phyloP scores from a whole-genome alignment of 2,113 vertebrate species.

The Scolopax mira region DNA sequence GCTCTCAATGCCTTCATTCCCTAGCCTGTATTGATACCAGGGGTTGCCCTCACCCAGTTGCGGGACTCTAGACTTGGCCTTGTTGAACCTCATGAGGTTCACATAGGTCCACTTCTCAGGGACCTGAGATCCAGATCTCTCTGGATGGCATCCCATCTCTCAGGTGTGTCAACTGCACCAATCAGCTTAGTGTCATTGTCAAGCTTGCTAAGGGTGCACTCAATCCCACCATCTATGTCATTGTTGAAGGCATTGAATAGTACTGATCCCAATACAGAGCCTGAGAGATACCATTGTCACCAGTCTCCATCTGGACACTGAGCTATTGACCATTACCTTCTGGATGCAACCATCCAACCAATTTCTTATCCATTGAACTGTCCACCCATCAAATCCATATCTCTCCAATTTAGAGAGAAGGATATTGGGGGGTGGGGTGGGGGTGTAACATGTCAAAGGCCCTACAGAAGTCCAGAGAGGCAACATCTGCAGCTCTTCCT shows the following conservation, averaged over 20 bases:
- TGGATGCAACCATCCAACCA: neutral
- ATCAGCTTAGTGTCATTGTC: neutral
- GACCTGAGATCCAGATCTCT: neutral
- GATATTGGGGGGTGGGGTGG: neutral
- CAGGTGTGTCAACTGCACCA: neutral
- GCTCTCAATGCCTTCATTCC: neutral
- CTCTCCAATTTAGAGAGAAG: neutral
- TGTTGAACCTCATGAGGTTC: neutral
- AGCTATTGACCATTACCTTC: neutral
- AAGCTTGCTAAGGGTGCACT: neutral
- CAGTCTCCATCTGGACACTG: neutral
- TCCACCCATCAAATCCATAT: neutral
- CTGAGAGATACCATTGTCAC: neutral
- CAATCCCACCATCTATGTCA: neutral
- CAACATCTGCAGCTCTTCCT: neutral
- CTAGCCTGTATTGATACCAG: neutral
- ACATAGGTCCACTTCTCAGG: fast-evolving
- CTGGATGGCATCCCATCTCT: neutral
- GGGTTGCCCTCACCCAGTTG: neutral
- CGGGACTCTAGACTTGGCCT: neutral
- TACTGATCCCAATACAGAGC: too few relatives aligned
- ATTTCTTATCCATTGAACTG: neutral
- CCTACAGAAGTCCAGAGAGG: neutral
- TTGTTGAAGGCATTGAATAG: neutral
- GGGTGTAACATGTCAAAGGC: neutral